phyloP scores from a whole-genome alignment of 1,140 invertebrate genomes.

The Pachypeltis micranthus region DNA sequence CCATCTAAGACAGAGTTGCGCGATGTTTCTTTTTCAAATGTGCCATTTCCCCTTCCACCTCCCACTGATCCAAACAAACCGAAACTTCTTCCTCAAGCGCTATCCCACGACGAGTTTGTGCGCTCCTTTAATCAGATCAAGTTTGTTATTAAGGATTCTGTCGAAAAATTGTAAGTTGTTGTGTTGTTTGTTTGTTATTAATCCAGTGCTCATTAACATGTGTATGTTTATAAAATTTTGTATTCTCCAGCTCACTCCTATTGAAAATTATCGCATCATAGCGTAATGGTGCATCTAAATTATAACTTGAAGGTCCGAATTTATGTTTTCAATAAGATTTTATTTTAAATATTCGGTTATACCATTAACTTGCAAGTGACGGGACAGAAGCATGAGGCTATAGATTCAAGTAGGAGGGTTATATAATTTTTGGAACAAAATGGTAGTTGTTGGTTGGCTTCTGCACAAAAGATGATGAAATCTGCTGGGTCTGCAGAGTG shows the following conservation, averaged over 20 bases:
- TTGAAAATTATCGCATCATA: neutral
- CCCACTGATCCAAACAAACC: neutral
- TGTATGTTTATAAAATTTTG: neutral
- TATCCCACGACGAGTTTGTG: neutral
- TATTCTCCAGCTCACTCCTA: neutral
- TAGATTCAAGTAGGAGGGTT: too few relatives aligned
- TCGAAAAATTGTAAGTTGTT: neutral
- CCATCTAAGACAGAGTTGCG: neutral
- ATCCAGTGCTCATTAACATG: neutral
- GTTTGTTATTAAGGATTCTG: neutral
- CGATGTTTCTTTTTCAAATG: neutral
- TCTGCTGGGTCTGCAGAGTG: too few relatives aligned
- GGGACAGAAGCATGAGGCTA: too few relatives aligned
- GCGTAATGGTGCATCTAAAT: neutral
- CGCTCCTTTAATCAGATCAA: neutral
- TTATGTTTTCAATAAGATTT: neutral
- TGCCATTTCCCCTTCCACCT: neutral
- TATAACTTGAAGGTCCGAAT: neutral
- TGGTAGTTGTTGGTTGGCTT: too few relatives aligned
- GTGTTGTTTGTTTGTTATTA: neutral
- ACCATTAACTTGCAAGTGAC: neutral
- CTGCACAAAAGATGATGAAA: too few relatives aligned
- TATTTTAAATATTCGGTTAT: neutral
- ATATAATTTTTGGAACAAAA: too few relatives aligned
- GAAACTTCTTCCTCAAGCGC: neutral